Base-by-base conservation (phyloP, 2,113 vertebrate species). In the Alces alces region DNA sequence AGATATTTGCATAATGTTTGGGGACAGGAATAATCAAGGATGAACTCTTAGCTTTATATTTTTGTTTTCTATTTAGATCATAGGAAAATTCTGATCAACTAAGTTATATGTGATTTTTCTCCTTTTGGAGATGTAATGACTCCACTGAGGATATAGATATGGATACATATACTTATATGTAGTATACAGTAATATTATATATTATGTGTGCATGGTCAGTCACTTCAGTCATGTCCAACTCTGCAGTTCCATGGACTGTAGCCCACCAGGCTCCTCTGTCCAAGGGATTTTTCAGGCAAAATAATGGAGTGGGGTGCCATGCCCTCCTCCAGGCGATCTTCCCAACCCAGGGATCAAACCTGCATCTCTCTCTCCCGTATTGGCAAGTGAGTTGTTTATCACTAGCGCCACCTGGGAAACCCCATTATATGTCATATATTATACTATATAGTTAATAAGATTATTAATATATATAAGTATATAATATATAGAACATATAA, bases 31-130 rank as follows among this genome's bases (percentile, higher is more conserved):
- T 86, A 57, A 57, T 92, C 12, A 36, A 78, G 61, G 33, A 47
- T 89, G 17, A 57, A 25, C 39, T 89, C 3, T 58, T 61, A 52
- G 30, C 66, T 92, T 79, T 89, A 80, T 45, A 21, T 57, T 33
- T 61, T 85, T 58, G 36, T 79, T 94, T 97, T 96, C 17, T 86
- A 80, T 95, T 58, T 47, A 87, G 57, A 79, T 50, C 9, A 60
- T 61, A 33, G 80, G 84, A 88, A 2, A 57, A 73, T 39, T 90
- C 16, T 19, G 33, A 94, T 54, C 3, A 60, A 39, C 85, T 95
- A 82, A 82, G 45, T 84, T 61, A 96, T 57, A 16, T 17, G 4
- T 64, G 12, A n/a, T 23, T 92, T 82, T 92, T 39, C 16, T 92
- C 13, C 25, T 60, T 52, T 70, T 82, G 61, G 57, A 78, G 28